Conservation (phyloP, 2,888 invertebrate species). For the Idaea straminata region DNA sequence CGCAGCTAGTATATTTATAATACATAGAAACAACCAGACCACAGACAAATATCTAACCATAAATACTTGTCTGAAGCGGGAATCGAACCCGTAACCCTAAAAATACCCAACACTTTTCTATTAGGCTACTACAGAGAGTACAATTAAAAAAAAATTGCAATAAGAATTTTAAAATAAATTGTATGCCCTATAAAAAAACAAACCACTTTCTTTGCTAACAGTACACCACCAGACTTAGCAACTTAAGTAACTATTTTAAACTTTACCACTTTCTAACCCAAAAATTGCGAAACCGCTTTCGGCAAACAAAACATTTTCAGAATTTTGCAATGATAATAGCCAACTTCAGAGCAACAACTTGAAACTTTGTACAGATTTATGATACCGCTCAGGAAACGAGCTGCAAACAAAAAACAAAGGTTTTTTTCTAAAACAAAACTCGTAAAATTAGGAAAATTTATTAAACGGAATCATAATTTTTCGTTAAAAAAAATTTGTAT, state of each 20-base stretch:
- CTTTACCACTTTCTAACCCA: background rate
- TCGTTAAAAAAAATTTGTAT: too few relatives aligned
- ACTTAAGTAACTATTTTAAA: conserved; percentile 1
- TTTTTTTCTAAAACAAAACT: background rate
- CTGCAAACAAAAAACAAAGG: background rate
- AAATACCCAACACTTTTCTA: too few relatives aligned
- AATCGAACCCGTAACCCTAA: too few relatives aligned
- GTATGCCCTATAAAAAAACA: background rate
- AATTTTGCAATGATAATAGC: conserved; percentile 22
- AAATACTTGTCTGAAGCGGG: too few relatives aligned
- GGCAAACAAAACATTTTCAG: conserved; percentile 23
- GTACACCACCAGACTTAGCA: conserved; percentile 4
- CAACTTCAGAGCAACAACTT: conserved; percentile 17
- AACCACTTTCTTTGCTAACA: conserved; percentile 3
- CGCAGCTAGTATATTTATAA: too few relatives aligned
- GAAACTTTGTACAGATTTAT: background rate
- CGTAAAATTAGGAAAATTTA: background rate
- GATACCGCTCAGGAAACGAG: background rate
- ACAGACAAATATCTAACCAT: too few relatives aligned
- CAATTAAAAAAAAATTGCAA: too few relatives aligned
- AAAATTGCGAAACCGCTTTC: conserved; percentile 24
- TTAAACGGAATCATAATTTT: background rate
- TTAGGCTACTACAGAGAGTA: too few relatives aligned
- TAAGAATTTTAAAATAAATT: too few relatives aligned
- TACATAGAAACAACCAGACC: too few relatives aligned